Base-by-base conservation (phyloP, 2,888 invertebrate species). In the Blastobasis lacticolella region DNA sequence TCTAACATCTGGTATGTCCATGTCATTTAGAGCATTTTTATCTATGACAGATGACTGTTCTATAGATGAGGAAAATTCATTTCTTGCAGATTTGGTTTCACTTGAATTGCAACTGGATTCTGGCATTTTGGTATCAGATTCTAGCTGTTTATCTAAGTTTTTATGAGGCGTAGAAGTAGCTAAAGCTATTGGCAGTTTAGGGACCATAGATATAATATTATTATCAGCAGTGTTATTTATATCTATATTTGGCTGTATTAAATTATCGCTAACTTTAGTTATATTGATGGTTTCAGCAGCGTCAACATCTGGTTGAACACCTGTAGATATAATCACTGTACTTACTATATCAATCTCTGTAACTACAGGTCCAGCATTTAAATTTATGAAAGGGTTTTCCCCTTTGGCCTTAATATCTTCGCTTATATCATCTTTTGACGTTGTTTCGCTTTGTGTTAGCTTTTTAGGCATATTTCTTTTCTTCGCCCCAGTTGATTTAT, bases 101-200 rank as follows among this genome's bases (percentile, higher is more conserved):
- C 59, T 62, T 37, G 63, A 58, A 52, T 56, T 57, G 49, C 52
- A 54, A 48, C 53, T 56, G 10, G 55, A 36, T 46, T 68, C 67
- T n/a, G 59, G 48, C 46, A 53, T 43, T 47, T 49, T 55, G 43
- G 46, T 23, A n/a, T 55, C 54, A 1, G 45, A n/a, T 47, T 54
- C 59, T 42, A 46, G 4, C 41, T 57, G 49, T 60, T 37, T 48
- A 42, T 45, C 10, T 45, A 62, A 45, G 37, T 63, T 66, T 58
- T 82, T 85, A 4, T 75, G 62, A 0, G 85, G 84, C 6, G 86
- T 86, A 5, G 83, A 85, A 6, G 82, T 82, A n/a, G 82, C 82
- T 49, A 81, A 61, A 49, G 80, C 81, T 57, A 68, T 66, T 37
- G 75, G 43, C 9, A 52, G 23, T 23, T 23, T 23, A 23, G 23